These are phyloP conservation scores for Glareola pratincola DNA, from an alignment of 2,113 vertebrate genomes.

Conservation along the genomic window DNA sequence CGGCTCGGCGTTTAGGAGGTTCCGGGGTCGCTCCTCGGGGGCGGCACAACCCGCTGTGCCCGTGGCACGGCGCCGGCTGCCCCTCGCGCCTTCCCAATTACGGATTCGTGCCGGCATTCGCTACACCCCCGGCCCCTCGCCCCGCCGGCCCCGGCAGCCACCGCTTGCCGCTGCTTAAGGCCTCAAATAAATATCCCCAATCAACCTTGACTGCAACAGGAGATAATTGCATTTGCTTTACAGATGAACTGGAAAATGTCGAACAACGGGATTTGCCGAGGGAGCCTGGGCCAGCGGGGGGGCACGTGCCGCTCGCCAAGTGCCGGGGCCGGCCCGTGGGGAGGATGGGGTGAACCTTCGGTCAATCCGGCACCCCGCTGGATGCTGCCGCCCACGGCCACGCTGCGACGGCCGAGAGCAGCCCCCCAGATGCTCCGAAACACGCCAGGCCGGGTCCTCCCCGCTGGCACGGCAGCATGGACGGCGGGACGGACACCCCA, in stretches of 20 bases:
- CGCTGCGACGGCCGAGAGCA: rapidly evolving
- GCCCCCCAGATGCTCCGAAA: neutral
- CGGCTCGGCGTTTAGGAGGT: neutral
- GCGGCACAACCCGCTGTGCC: neutral
- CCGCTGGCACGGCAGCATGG: rapidly evolving
- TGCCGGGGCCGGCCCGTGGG: rapidly evolving
- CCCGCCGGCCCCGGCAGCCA: neutral
- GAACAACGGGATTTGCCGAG: neutral
- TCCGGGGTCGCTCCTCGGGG: neutral
- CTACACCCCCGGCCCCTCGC: neutral
- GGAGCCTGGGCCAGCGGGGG: neutral
- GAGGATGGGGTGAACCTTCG: rapidly evolving
- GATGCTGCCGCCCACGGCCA: neutral
- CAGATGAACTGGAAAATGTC: conserved; percentile 54
- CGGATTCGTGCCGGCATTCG: neutral
- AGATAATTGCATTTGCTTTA: conserved; percentile 52
- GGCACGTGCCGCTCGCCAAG: neutral
- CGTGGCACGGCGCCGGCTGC: rapidly evolving
- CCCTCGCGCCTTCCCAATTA: neutral
- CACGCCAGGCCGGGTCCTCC: neutral
- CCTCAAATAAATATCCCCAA: neutral
- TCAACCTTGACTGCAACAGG: neutral
- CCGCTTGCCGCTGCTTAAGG: neutral
- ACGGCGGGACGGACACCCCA: rapidly evolving
- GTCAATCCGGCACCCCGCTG: rapidly evolving